These are phyloP conservation scores for Saturnia pavonia DNA, from an alignment of 2,888 invertebrate species.

Conservation along the genomic window DNA sequence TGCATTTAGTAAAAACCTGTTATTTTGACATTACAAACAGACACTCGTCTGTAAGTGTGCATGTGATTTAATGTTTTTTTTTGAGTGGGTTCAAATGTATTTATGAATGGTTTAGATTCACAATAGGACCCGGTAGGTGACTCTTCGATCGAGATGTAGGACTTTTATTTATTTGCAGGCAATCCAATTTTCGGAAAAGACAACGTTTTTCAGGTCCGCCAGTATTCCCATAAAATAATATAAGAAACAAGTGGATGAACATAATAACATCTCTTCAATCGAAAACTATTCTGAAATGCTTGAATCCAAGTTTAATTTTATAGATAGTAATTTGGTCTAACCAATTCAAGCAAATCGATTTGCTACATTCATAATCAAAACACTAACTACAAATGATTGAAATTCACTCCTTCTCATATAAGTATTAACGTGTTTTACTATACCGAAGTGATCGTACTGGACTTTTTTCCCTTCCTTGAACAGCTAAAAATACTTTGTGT, in stretches of 20 bases:
- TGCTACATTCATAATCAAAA: constrained; percentile 27
- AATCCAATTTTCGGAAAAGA: no score
- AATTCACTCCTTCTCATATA: not conserved
- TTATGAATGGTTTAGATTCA: no score
- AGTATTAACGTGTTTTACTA: constrained; percentile 3
- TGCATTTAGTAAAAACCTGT: no score
- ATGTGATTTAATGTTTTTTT: no score
- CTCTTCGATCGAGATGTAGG: no score
- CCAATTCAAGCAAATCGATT: not conserved
- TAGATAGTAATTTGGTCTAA: not conserved
- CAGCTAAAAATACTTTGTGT: constrained; percentile 50
- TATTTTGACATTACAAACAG: no score
- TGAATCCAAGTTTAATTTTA: constrained; percentile 1
- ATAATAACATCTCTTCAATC: not conserved
- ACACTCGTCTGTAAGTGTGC: no score
- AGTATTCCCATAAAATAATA: not conserved
- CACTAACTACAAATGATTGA: constrained; percentile 32
- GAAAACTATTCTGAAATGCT: not conserved
- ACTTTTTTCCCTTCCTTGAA: constrained; percentile 49
- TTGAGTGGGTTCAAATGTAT: no score
- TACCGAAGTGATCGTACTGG: constrained; percentile 55
- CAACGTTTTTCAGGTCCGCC: no score
- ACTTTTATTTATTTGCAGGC: no score
- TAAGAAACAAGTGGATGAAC: not conserved
- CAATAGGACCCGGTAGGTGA: no score